A percentile compares a stretch with the other conserved stretches of the same genome.
Evolutionary conservation across 2,113 vertebrate genomes (phyloP).

Genomic region (Hemichromis elongatus): DNA sequence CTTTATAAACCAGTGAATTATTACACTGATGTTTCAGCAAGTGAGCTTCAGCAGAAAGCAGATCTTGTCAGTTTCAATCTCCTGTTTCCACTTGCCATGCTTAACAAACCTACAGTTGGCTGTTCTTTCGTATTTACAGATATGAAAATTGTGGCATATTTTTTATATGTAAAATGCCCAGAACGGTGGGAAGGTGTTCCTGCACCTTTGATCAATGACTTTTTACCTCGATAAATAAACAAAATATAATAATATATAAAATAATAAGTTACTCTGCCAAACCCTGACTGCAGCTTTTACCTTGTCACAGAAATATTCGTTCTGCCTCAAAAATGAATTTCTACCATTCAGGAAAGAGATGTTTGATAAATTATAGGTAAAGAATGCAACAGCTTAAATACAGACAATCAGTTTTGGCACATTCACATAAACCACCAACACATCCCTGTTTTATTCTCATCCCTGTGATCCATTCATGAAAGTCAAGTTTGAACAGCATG

Average conservation of each 20-base stretch:
- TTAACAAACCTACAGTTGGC: neutral
- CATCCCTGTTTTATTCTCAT: neutral
- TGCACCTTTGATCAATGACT: neutral
- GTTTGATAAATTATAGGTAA: neutral
- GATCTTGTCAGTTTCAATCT: neutral
- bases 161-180: neutral
- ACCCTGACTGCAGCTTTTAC: neutral
- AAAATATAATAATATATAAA: too few species aligned
- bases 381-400: neutral
- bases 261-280: neutral
- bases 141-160: neutral
- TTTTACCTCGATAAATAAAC: neutral
- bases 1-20: neutral
- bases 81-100: neutral
- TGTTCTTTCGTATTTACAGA: neutral
- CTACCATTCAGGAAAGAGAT: neutral
- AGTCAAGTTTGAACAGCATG: too few species aligned
- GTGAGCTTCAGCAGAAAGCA: neutral
- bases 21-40: neutral
- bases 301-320: neutral
- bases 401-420: neutral
- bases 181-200: neutral
- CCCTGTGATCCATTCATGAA: neutral
- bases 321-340: neutral
- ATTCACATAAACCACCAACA: neutral